Percentiles rank a stretch among this genome's conserved stretches.
phyloP scores from a whole-genome alignment of 2,113 vertebrate species.

The Pan troglodytes region NHGRI_mPanTro3-v2.1_pri NC_072403.2:179240001-179240500 shows the following conservation, averaged over 20 bases:
- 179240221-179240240: neutral
- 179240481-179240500: rapidly evolving
- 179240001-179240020: too few species aligned
- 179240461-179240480: neutral
- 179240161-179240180: too few species aligned
- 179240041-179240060: too few species aligned
- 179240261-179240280: neutral
- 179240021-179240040: too few species aligned
- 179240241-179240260: neutral
- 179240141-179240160: rapidly evolving
- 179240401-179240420: rapidly evolving
- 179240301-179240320: neutral
- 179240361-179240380: rapidly evolving
- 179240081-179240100: neutral
- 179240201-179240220: rapidly evolving
- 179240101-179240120: neutral
- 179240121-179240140: neutral
- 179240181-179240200: rapidly evolving
- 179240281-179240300: rapidly evolving
- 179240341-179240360: neutral
- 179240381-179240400: rapidly evolving
- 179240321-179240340: neutral
- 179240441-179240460: rapidly evolving
- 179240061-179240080: too few species aligned
- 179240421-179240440: rapidly evolving